Percentiles rank a stretch among this genome's conserved stretches.
Evolutionary conservation across 1,140 invertebrate genomes (phyloP).

Genomic region (Rhyzopertha dominica): DNA sequence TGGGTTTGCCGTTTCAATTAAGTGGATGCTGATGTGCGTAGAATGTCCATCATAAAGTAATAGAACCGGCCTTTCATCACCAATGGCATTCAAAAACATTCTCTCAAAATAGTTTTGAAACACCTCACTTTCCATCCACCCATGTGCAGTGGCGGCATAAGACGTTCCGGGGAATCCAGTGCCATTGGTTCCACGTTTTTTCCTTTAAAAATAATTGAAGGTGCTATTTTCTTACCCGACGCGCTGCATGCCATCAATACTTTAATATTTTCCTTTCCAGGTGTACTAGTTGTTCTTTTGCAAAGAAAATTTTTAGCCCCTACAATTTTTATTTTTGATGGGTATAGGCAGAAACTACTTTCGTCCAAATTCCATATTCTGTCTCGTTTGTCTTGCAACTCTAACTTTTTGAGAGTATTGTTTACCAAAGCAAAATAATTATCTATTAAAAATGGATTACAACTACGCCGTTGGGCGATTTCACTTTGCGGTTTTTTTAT

Average conservation of each 20-base stretch:
- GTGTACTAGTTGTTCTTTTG: constrained; percentile 26
- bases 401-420: constrained; percentile 1
- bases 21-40: constrained; percentile 31
- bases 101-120: constrained; percentile 36
- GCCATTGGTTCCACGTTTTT: constrained; percentile 22
- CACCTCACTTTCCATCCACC: constrained; percentile 38
- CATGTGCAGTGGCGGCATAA: constrained; percentile 36
- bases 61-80: constrained; percentile 26
- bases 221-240: constrained; percentile 36
- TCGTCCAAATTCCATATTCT: not conserved
- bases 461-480: constrained; percentile 31
- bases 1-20: constrained; percentile 33
- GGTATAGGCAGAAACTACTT: not conserved
- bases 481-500: constrained; percentile 20
- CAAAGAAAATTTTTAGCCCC: constrained; percentile 20
- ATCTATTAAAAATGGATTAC: constrained; percentile 34
- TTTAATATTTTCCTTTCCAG: constrained; percentile 34
- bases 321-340: constrained; percentile 35
- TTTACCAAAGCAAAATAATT: too few relatives aligned
- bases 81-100: constrained; percentile 25
- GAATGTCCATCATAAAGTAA: constrained; percentile 36
- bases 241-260: constrained; percentile 35
- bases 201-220: constrained; percentile 29
- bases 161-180: constrained; percentile 29
- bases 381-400: not conserved